Evolutionary conservation across 2,797 vertebrate species (phyloP), one percentile per base, ranked within the genome.

Genomic region (Decapterus maruadsi): DNA sequence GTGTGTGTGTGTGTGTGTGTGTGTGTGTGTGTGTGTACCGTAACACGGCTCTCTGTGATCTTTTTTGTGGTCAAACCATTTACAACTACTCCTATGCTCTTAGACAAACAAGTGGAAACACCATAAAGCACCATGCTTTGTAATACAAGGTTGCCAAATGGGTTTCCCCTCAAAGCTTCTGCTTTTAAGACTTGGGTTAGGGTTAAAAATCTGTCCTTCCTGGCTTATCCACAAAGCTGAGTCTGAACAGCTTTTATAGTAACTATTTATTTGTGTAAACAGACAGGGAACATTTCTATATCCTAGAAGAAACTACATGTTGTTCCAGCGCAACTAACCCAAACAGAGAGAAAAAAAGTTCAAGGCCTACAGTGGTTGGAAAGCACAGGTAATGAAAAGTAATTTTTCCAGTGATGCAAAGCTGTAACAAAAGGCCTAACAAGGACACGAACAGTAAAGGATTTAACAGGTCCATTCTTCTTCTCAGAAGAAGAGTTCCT

Each of bases 371-470:
- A 77, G 55, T 43, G 48, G 46, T n/a, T 58, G 58, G 31, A 8
- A 63, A 55, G 29, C 45, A n/a, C 19, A 40, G 42, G 54, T 36
- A 43, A 73, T 69, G 48, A 65, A 64, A 66, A 57, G 55, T 57
- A 51, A 57, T 78, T 69, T 81, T 81, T 68, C 54, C 0, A 0
- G 34, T 22, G 16, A 43, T 43, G n/a, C 36, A 26, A 20, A 60
- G 17, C 1, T 2, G 34, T 4, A 50, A 34, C 11, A 17, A 54
- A 31, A 45, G 43, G 20, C 45, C 36, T 40, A 0, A 2, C 54
- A 50, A 56, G 31, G 38, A 77, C 70, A 77, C 70, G 68, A 45
- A 62, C 29, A 17, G 38, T 66, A 51, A 66, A 66, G 26, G 70
- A 46, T 56, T 40, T 70, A 50, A 36, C 1, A 3, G 51, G 13